phyloP scores from a whole-genome alignment of 2,113 vertebrate genomes.

The Engystomops pustulosus region DNA sequence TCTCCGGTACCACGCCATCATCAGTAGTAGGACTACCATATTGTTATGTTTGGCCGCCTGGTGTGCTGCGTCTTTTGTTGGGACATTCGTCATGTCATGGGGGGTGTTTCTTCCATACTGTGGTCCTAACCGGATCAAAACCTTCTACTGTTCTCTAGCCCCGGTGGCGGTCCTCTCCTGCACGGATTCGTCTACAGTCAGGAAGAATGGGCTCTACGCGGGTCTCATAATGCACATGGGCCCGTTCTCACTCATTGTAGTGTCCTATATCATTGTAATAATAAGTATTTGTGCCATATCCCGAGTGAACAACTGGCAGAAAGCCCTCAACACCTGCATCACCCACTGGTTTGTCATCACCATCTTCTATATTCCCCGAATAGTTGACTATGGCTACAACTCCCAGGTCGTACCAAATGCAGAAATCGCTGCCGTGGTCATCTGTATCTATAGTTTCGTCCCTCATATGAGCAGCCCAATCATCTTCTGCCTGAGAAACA shows the following conservation, averaged over 20 bases:
- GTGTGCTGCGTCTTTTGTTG: neutral
- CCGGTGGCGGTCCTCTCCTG: neutral
- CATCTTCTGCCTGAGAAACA: constrained; percentile 32
- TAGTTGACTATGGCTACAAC: neutral
- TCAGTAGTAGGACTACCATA: constrained; percentile 17
- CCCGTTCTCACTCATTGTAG: neutral
- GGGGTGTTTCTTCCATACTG: neutral
- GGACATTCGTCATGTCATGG: neutral
- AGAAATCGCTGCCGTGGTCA: neutral
- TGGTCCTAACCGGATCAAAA: neutral
- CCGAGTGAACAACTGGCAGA: neutral
- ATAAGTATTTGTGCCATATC: neutral
- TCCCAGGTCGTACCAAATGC: neutral
- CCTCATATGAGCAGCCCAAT: constrained; percentile 15
- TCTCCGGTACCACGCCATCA: constrained; percentile 55
- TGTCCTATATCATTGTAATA: constrained; percentile 22
- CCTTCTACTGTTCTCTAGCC: neutral
- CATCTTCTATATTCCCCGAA: neutral
- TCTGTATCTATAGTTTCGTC: constrained; percentile 12
- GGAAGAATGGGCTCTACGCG: neutral
- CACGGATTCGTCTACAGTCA: neutral
- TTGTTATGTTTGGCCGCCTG: neutral
- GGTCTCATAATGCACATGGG: neutral
- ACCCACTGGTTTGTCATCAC: constrained; percentile 8
- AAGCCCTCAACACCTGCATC: constrained; percentile 26